Percentiles rank a stretch among this genome's conserved stretches.
Conservation (phyloP, 2,113 vertebrate genomes). For the Trematocara stigmaticum region DNA sequence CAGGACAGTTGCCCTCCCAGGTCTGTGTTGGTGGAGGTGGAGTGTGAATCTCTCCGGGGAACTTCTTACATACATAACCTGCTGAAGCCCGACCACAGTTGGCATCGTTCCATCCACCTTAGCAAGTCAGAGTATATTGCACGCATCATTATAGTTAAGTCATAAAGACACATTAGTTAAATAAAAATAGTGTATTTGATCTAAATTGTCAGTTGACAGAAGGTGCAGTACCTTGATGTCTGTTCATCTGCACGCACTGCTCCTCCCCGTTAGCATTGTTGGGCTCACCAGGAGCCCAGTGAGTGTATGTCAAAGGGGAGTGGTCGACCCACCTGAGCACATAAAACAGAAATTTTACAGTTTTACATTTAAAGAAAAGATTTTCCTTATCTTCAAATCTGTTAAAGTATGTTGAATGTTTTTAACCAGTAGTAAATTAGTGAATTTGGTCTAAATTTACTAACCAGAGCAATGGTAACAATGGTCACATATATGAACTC, state of each 20-base stretch:
- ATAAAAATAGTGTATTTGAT: neutral
- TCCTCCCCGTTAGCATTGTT: constrained; percentile 77
- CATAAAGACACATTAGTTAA: neutral
- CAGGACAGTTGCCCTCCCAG: constrained; percentile 75
- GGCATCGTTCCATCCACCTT: constrained; percentile 75
- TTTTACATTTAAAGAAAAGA: neutral
- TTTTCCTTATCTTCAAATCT: neutral
- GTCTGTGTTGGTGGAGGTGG: constrained; percentile 70
- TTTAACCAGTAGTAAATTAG: neutral
- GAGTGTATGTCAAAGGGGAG: constrained; percentile 65
- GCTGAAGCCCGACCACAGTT: constrained; percentile 69
- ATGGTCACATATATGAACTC: neutral
- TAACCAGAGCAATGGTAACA: neutral
- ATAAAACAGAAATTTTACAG: neutral
- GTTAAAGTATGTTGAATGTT: neutral
- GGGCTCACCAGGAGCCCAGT: constrained; percentile 74
- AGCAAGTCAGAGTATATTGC: neutral
- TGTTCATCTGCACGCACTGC: constrained; percentile 75
- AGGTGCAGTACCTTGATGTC: constrained; percentile 63
- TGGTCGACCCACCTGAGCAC: constrained; percentile 66
- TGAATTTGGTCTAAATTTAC: neutral
- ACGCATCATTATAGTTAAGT: neutral
- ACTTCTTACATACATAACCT: constrained; percentile 77
- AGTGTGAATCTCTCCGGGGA: constrained; percentile 60
- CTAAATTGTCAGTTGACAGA: neutral